These are phyloP conservation scores for Polydrusus pterygomalis DNA, from an alignment of 2,888 invertebrate species.

Conservation along the genomic window DNA sequence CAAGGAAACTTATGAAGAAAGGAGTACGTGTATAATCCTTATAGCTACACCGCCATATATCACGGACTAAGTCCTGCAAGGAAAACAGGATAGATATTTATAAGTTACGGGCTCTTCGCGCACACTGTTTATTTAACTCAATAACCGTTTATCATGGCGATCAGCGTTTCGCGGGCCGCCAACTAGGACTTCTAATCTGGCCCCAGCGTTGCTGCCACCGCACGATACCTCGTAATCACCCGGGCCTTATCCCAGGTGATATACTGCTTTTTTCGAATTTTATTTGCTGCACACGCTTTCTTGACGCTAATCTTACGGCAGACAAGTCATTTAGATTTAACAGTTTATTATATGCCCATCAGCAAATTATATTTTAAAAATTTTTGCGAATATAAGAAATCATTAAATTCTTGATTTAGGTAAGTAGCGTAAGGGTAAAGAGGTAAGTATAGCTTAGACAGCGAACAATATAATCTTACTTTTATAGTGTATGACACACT, in stretches of 20 bases:
- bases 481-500: too few species aligned
- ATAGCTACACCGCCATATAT: slow-evolving; percentile 74
- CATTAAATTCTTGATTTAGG: too few species aligned
- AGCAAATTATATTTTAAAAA: neutral
- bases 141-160: slow-evolving; percentile 72
- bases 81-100: slow-evolving; percentile 74
- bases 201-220: slow-evolving; percentile 52
- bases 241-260: slow-evolving; percentile 56
- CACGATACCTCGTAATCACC: slow-evolving; percentile 57
- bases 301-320: slow-evolving; percentile 44
- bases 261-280: slow-evolving; percentile 56
- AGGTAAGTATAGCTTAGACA: too few species aligned
- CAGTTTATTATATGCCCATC: neutral
- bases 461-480: too few species aligned
- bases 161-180: slow-evolving; percentile 60
- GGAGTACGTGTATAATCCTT: slow-evolving; percentile 75
- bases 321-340: slow-evolving; percentile 41
- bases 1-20: slow-evolving; percentile 74
- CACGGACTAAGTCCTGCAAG: slow-evolving; percentile 73
- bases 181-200: slow-evolving; percentile 58
- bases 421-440: too few species aligned
- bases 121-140: slow-evolving; percentile 72
- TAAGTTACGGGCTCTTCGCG: slow-evolving; percentile 71
- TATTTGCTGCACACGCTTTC: slow-evolving; percentile 53
- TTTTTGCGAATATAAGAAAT: too few species aligned